Evolutionary conservation across 1,140 invertebrate species (phyloP).

Genomic region (Pygmarrhopalites habei): DNA sequence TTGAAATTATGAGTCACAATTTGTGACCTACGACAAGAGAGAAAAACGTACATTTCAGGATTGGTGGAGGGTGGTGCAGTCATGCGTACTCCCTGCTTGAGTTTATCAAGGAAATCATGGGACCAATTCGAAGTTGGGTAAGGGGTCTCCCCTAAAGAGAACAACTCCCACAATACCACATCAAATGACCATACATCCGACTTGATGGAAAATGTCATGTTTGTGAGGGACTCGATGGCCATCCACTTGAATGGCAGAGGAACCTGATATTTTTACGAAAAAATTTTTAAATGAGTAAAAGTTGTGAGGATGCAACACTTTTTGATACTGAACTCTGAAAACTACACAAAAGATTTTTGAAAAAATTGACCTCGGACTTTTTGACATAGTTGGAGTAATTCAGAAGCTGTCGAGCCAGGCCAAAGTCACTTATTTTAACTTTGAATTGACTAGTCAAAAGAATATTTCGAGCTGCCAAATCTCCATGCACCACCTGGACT

Average conservation of each 20-base stretch:
- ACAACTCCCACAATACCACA: conserved; percentile 47
- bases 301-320: too few species aligned
- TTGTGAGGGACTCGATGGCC: conserved; percentile 47
- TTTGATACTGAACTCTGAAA: neutral
- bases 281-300: too few species aligned
- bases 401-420: neutral
- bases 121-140: conserved; percentile 47
- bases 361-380: neutral
- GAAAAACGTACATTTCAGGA: neutral
- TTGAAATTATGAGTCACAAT: neutral
- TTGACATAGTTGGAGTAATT: neutral
- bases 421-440: conserved; percentile 1
- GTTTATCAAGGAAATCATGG: conserved; percentile 46
- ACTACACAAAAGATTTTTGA: neutral
- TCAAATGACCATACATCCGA: conserved; percentile 50
- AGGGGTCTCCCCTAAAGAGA: conserved; percentile 43
- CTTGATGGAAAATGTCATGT: conserved; percentile 45
- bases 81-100: conserved; percentile 47
- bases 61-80: conserved; percentile 41
- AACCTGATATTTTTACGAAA: neutral
- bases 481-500: neutral
- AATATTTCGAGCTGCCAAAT: neutral
- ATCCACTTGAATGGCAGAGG: conserved; percentile 45
- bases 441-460: neutral
- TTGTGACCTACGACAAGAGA: neutral